Evolutionary conservation across 1,140 invertebrate genomes (phyloP).

Genomic region (Dinoponera quadriceps): DNA sequence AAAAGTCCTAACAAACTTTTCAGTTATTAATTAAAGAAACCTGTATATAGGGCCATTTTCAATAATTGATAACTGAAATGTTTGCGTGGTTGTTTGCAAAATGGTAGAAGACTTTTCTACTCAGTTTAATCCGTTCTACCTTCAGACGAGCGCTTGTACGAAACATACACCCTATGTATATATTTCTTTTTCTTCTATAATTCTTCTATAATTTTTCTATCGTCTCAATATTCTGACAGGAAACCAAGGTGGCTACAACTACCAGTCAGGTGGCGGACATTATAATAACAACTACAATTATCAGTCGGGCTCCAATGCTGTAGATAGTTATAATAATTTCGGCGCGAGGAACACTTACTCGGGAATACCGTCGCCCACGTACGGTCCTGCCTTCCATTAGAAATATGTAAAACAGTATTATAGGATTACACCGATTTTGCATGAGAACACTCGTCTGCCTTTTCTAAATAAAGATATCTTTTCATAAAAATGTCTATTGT

Average conservation of each 20-base stretch:
- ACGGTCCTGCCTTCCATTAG: constrained; percentile 87
- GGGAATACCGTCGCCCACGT: constrained; percentile 82
- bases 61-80: too few relatives aligned
- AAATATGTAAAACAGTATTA: constrained; percentile 43
- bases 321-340: constrained; percentile 84
- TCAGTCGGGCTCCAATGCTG: constrained; percentile 84
- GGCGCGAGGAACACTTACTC: constrained; percentile 78
- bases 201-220: constrained; percentile 23
- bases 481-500: constrained; percentile 15
- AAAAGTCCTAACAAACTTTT: too few relatives aligned
- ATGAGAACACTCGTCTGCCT: constrained; percentile 29
- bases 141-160: too few relatives aligned
- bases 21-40: too few relatives aligned
- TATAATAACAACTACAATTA: constrained; percentile 84
- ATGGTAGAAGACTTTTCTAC: too few relatives aligned
- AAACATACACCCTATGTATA: neutral
- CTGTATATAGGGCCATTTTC: too few relatives aligned
- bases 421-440: constrained; percentile 46
- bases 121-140: too few relatives aligned
- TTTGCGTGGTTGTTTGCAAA: too few relatives aligned
- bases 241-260: constrained; percentile 77
- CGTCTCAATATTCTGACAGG: constrained; percentile 58
- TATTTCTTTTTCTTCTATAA: neutral
- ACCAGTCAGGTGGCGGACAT: constrained; percentile 63
- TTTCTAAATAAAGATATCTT: constrained; percentile 64